Evolutionary conservation across 2,797 vertebrate genomes (phyloP).

Genomic region (Sus cebifrons): DNA sequence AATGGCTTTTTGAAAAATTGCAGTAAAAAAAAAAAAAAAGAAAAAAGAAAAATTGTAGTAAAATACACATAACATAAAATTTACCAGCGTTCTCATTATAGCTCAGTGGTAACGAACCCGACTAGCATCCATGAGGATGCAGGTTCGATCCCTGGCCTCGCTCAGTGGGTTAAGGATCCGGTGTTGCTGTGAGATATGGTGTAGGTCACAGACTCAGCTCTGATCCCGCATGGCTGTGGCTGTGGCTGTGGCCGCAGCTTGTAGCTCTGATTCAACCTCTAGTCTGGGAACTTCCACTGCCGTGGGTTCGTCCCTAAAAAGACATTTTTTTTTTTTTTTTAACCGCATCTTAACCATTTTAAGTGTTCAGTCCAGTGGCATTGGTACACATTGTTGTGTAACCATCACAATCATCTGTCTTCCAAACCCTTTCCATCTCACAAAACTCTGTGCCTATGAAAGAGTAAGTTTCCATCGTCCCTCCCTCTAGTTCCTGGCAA

Average conservation of each 20-base stretch:
- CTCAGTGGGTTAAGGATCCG: too few species aligned
- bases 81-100: too few species aligned
- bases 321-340: not conserved
- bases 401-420: not conserved
- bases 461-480: not conserved
- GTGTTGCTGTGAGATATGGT: too few species aligned
- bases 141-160: too few species aligned
- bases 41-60: not conserved
- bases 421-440: not conserved
- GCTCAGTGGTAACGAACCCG: too few species aligned
- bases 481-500: not conserved
- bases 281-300: too few species aligned
- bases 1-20: not conserved
- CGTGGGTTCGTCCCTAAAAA: too few species aligned
- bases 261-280: too few species aligned
- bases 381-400: not conserved
- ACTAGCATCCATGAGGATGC: too few species aligned
- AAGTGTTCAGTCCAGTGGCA: not conserved
- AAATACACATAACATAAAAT: not conserved
- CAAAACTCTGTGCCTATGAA: not conserved
- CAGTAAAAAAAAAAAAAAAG: not conserved
- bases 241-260: too few species aligned
- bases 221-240: too few species aligned
- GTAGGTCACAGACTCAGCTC: too few species aligned
- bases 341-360: not conserved